Evolutionary conservation across 64 coral and sea anemone species (phyloP).

Genomic region (Anthopleura sola): DNA sequence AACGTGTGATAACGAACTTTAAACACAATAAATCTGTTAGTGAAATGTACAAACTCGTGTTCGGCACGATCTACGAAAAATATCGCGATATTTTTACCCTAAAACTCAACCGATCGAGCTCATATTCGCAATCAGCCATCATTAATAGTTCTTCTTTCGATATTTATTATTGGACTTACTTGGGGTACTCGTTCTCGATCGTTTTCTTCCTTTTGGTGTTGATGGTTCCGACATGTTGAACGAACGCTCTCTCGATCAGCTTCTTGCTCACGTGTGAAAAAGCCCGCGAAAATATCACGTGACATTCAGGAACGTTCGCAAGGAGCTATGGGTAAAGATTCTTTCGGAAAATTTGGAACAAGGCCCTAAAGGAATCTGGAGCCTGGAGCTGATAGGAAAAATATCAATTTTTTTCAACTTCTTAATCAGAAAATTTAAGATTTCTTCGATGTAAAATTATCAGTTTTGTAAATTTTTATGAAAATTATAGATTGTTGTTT

Average conservation of each 20-base stretch:
- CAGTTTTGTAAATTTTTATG: no score
- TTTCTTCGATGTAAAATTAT: no score
- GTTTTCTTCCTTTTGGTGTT: conserved; percentile 76
- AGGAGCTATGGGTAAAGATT: conserved; percentile 1
- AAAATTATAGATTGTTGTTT: no score
- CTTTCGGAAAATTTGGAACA: not conserved
- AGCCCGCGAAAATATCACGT: conserved; percentile 72
- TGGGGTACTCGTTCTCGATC: conserved; percentile 56
- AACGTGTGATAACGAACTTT: no score
- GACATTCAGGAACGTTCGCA: not conserved
- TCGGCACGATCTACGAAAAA: not conserved
- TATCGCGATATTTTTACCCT: not conserved
- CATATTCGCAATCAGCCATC: not conserved
- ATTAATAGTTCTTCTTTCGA: not conserved
- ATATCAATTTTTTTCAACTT: not conserved
- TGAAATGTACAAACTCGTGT: not conserved
- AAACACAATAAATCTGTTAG: no score
- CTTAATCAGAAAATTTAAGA: not conserved
- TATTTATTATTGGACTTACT: conserved; percentile 27
- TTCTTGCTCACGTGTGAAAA: conserved; percentile 67
- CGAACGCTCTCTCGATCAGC: not conserved
- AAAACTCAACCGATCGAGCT: not conserved
- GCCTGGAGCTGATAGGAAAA: not conserved
- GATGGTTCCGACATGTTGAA: conserved; percentile 73
- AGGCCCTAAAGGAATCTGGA: not conserved